Evolutionary conservation across 2,888 invertebrate genomes (phyloP), one percentile per base, ranked within the genome.

Genomic region (Eupsilia transversa): DNA sequence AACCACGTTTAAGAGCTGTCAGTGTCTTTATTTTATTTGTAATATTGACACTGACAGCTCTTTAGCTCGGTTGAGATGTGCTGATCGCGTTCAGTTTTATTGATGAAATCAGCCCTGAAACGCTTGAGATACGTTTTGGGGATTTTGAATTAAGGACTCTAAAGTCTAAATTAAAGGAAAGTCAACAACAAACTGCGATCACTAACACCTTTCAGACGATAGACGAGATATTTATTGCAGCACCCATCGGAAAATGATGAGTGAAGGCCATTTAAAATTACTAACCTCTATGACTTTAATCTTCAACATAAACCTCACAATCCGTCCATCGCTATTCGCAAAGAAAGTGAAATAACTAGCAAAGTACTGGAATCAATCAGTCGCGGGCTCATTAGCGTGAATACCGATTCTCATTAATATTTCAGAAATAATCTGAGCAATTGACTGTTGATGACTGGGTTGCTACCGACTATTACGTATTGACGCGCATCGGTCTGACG

Each of bases 351-450:
- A 59, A 38, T 68, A 65, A 68, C 56, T 54, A 52, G 49, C 14
- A n/a, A 70, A 66, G 57, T 63, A 65, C 74, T 64, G 65, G 72
- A 79, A 83, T 79, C 80, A 83, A 79, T 83, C 72, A 66, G 35
- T 67, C n/a, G 46, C 38, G 12, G 23, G 30, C 72, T 72, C 66
- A 74, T 81, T 78, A 73, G 30, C 54, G 60, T 85, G 69, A 86
- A 84, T 85, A 79, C 79, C 72, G 77, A 35, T 65, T 61, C 83
- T 80, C 88, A 89, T 92, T 84, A 87, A 90, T 89, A 87, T 86
- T 90, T 86, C 86, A 90, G 67, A 72, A 38, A 72, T 85, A 89
- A 89, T 89, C 83, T 82, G 84, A 86, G 88, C 86, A 89, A 91
- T 88, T 87, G 83, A 74, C 33, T 35, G 23, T 12, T 74, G 60